These are phyloP conservation scores for Nemoura dubitans DNA, from an alignment of 2,888 invertebrate genomes.

Conservation along the genomic window DNA sequence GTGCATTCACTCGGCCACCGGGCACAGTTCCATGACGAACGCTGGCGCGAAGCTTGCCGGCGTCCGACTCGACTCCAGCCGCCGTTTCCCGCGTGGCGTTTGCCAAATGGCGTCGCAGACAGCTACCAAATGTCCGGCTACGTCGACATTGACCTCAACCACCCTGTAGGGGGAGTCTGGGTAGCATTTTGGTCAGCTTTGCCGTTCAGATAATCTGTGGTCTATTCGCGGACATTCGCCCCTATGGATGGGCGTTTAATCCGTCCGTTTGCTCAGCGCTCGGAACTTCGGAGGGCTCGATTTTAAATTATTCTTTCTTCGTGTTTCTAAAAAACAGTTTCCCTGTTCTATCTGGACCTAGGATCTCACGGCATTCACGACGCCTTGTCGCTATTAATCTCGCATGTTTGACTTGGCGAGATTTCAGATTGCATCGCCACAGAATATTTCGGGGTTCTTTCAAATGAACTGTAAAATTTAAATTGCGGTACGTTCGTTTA, in stretches of 20 bases:
- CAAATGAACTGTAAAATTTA: not conserved
- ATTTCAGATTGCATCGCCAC: not conserved
- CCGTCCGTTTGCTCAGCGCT: not conserved
- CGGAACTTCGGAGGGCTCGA: not conserved
- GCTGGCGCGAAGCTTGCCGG: too few species aligned
- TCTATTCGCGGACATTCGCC: too few species aligned
- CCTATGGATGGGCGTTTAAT: not conserved
- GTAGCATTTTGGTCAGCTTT: too few species aligned
- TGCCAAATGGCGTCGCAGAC: too few species aligned
- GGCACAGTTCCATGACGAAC: too few species aligned
- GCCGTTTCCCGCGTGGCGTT: not conserved
- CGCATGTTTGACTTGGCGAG: not conserved
- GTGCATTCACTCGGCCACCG: too few species aligned
- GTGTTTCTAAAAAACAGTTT: not conserved
- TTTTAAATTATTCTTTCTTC: not conserved
- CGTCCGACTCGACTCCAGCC: not conserved
- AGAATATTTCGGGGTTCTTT: not conserved
- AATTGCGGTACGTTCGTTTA: not conserved
- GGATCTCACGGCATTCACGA: not conserved
- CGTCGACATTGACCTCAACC: too few species aligned
- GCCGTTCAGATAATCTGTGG: too few species aligned
- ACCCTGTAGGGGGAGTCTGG: too few species aligned
- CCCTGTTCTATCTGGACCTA: not conserved
- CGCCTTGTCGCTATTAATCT: not conserved
- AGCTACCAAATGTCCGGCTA: too few species aligned